Base-by-base conservation (phyloP, 2,888 invertebrate species). In the Tenthredo distinguenda region DNA sequence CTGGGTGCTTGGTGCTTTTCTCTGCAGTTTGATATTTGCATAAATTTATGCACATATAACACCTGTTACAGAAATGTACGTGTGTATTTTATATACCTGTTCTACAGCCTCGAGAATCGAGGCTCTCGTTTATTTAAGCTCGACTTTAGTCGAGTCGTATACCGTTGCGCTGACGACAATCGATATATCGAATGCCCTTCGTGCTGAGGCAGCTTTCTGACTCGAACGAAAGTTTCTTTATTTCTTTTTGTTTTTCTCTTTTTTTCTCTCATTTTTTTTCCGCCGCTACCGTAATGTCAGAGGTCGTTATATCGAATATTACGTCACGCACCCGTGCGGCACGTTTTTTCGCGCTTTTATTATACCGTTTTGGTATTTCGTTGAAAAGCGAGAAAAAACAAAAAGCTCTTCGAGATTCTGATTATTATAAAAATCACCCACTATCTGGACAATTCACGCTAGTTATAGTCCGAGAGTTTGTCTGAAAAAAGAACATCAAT, bases 101-200 rank as follows among this genome's bases (percentile, higher is more conserved):
- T 34, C 15, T 68, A 62, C 26, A 21, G 12, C 62, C 68, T 31
- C 68, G 68, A 34, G 18, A 34, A 68, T 68, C 68, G 68, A 68
- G 68, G 68, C 15, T 68, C 68, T 26, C 34, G 34, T 34, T 68
- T 68, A 68, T 68, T 68, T 34, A 68, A 68, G 68, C 34, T 68
- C 34, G 68, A 68, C 68, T 68, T 68, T 68, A 31, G 68, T 68
- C 34, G 6, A 68, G 68, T 68, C 68, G 34, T 34, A 21, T 21
- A 26, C 68, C 12, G 43, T 74, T 74, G 72, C 21, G 72, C 31
- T 26, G 72, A 9, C 21, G n/a, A 43, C 40, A 43, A 74, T 74
- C 72, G 72, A 74, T 43, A 74, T 74, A 74, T 74, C 72, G 72
- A 74, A 40, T 40, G 40, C 43, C 72, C 72, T 74, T 21, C 72